These are phyloP conservation scores for Daphoenositta chrysoptera DNA, from an alignment of 2,113 vertebrate species.

Conservation along the genomic window DNA sequence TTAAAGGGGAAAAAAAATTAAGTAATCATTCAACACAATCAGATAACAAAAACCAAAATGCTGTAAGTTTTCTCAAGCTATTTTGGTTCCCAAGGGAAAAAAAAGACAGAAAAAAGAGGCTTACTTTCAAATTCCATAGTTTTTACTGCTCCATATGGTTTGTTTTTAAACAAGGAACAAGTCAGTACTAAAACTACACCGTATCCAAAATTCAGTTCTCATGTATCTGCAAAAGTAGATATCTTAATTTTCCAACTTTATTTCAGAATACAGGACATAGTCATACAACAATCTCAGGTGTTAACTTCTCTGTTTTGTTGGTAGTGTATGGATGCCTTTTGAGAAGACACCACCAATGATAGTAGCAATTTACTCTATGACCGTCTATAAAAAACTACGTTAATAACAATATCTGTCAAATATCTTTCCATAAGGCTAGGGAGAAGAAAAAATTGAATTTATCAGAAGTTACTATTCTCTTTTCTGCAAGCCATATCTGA, in stretches of 20 bases:
- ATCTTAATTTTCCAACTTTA: background rate
- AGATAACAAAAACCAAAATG: background rate
- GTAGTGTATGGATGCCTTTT: background rate
- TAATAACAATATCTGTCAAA: background rate
- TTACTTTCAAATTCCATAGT: background rate
- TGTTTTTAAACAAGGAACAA: background rate
- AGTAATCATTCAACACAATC: background rate
- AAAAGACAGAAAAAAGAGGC: rapidly evolving
- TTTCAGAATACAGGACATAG: background rate
- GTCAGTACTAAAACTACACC: background rate
- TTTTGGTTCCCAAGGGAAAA: background rate
- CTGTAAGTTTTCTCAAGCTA: background rate
- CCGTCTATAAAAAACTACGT: background rate
- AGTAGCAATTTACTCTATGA: background rate
- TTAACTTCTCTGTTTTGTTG: background rate
- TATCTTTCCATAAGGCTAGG: background rate
- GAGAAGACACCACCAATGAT: background rate
- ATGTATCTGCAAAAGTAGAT: background rate
- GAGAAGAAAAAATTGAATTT: background rate
- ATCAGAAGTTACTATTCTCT: background rate
- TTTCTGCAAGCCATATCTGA: background rate
- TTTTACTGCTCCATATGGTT: background rate
- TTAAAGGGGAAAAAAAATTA: background rate
- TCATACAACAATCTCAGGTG: background rate
- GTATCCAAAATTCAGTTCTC: background rate